These are phyloP conservation scores for Neofelis nebulosa DNA, from an alignment of 2,113 vertebrate genomes.

Conservation along the genomic window DNA sequence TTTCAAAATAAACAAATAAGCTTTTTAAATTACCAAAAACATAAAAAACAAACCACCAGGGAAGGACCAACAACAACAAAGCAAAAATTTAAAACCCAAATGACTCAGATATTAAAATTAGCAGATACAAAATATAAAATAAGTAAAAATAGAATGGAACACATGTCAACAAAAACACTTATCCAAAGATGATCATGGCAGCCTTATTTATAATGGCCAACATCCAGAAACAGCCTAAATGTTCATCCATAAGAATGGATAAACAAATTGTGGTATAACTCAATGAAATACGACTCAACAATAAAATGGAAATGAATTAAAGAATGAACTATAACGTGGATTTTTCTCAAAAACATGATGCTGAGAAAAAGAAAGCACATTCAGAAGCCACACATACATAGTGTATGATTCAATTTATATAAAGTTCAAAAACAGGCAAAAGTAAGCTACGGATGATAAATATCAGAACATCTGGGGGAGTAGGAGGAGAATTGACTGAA, in stretches of 20 bases:
- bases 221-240: background rate
- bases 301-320: background rate
- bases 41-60: background rate
- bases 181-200: background rate
- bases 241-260: background rate
- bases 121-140: background rate
- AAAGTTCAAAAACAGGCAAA: background rate
- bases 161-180: background rate
- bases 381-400: background rate
- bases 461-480: background rate
- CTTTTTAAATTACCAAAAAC: background rate
- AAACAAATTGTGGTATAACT: background rate
- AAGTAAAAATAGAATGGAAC: background rate
- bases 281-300: background rate
- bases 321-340: background rate
- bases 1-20: no score
- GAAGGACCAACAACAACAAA: background rate
- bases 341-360: background rate
- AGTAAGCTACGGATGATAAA: background rate
- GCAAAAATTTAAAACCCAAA: background rate
- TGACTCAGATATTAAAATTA: background rate
- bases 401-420: background rate
- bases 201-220: background rate
- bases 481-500: background rate
- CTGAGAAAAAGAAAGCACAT: background rate